Conservation (phyloP, 1,140 invertebrate genomes). For the Thaumatotibia leucotreta region DNA sequence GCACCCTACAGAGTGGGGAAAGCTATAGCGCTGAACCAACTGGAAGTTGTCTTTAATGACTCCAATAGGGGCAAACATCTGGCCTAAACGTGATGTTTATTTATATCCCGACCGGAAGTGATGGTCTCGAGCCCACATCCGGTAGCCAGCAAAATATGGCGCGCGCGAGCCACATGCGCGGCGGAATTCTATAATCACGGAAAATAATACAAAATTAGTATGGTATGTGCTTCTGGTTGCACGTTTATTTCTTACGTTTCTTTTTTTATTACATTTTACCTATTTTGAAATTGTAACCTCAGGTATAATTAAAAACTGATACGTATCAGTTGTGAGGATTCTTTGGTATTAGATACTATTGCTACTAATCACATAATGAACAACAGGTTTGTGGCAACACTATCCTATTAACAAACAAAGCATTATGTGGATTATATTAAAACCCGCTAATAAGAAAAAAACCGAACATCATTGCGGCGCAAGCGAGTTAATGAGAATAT, state of each 20-base stretch:
- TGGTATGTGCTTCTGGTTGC: no score
- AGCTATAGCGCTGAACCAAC: neutral
- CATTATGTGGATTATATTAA: neutral
- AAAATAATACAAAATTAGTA: neutral
- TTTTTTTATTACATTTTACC: no score
- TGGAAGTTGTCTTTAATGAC: neutral
- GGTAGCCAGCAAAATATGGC: slow-evolving; percentile 32
- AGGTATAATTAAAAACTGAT: no score
- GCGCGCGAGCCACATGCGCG: slow-evolving; percentile 13
- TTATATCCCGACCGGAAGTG: slow-evolving; percentile 63
- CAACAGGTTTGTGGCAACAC: neutral
- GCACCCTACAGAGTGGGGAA: neutral
- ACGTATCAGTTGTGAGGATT: no score
- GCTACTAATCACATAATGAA: neutral
- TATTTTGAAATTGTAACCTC: no score
- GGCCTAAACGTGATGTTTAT: slow-evolving; percentile 58
- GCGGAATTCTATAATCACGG: neutral
- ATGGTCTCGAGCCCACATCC: slow-evolving; percentile 58
- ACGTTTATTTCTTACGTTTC: neutral
- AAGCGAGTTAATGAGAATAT: neutral
- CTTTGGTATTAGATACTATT: no score
- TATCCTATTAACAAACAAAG: neutral
- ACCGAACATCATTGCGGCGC: neutral
- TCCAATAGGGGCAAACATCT: slow-evolving; percentile 48
- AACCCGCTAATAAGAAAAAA: neutral